Base-by-base conservation (phyloP, 37 sponge, comb jelly and placozoan species). In the Beroe forskalii region DNA sequence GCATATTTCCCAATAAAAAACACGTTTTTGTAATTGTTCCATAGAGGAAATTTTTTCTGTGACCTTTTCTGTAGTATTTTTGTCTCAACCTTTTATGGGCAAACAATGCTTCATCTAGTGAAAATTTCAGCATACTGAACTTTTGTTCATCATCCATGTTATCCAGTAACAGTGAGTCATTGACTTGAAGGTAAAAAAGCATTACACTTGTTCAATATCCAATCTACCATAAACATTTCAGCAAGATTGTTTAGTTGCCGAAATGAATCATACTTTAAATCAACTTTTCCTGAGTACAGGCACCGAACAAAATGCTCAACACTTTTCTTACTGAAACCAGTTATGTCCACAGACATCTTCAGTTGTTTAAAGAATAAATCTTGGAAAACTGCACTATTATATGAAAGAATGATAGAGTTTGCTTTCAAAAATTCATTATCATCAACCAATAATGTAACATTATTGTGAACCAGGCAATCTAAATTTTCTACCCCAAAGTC, bases 401-500 rank as follows among this genome's bases (percentile, higher is more conserved):
- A 72, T 22, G 40, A 72, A n/a, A n/a, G n/a, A n/a, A n/a, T n/a
- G n/a, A n/a, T n/a, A n/a, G n/a, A n/a, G n/a, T n/a, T n/a, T n/a
- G n/a, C n/a, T n/a, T n/a, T n/a, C n/a, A n/a, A n/a, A n/a, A n/a
- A n/a, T n/a, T n/a, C n/a, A n/a, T 38, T 37, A 3, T 72, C 39
- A 22, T 35, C 36, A 20, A 36, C 40, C 14, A 4, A 4, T 4
- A 72, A 8, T 35, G 23, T 30, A 17, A 72, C 35, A 39, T 72
- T 72, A 20, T 36, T 72, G 75, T 72, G 75, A 22, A 72, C 40
- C 14, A 39, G 75, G 30, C 40, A 33, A 9, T 38, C 20, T 22
- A 72, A 12, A 37, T 72, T 33, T 72, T 72, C 75, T 3, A 72
- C 75, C 14, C 75, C 75, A 72, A 72, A 72, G 38, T 72, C 75